Percentiles rank a stretch among this genome's conserved stretches.
These are phyloP conservation scores for Trematocara nigrifrons DNA, from an alignment of 2,113 vertebrate species.

Conservation along the genomic window DNA sequence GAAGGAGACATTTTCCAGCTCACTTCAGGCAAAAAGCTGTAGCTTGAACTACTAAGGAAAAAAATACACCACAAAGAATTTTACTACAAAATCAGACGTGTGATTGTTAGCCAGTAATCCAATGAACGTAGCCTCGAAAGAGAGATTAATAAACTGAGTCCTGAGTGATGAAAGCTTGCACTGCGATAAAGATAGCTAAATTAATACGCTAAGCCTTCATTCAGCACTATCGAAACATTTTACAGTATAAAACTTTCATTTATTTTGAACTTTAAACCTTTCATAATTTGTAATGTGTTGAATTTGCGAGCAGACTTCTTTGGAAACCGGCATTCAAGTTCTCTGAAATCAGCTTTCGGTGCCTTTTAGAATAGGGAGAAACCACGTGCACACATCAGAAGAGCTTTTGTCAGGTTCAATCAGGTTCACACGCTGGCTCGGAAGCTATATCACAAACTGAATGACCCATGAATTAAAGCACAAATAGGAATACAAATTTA, in stretches of 20 bases:
- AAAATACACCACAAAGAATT: conserved; percentile 7
- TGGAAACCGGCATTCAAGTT: not conserved
- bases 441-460: conserved; percentile 2
- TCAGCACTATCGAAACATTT: not conserved
- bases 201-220: not conserved
- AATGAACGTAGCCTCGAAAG: not conserved
- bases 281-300: not conserved
- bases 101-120: conserved; percentile 27
- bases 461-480: conserved; percentile 26
- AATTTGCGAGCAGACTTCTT: conserved; percentile 4
- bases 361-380: not conserved
- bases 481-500: conserved; percentile 42
- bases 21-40: conserved; percentile 8
- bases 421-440: conserved; percentile 6
- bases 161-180: conserved; percentile 23
- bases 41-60: not conserved
- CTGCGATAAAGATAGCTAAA: conserved; percentile 17
- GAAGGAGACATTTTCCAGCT: conserved; percentile 32
- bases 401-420: conserved; percentile 12
- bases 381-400: not conserved
- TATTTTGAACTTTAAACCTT: conserved; percentile 2
- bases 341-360: not conserved
- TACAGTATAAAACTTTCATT: not conserved
- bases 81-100: conserved; percentile 17
- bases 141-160: conserved; percentile 5